phyloP scores from a whole-genome alignment of 2,113 vertebrate genomes.

The Sitta europaea region DNA sequence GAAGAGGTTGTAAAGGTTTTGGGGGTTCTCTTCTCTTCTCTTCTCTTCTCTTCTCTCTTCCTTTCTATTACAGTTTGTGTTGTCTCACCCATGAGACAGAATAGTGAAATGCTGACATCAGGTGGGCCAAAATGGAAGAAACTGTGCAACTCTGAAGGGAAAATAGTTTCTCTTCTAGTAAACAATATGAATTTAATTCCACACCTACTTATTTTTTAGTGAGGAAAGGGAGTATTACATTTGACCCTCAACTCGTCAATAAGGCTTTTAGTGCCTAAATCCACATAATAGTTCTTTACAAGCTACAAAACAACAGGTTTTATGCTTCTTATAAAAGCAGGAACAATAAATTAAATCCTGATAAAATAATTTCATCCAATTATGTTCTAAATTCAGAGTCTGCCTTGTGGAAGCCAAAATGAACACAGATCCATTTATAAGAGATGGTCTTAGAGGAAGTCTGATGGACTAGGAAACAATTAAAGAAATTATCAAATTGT shows the following conservation, averaged over 20 bases:
- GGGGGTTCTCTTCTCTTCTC: neutral
- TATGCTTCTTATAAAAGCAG: neutral
- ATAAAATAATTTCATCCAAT: neutral
- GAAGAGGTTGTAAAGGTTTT: neutral
- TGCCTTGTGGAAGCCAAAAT: neutral
- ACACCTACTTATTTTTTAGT: neutral
- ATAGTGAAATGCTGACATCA: conserved; percentile 51
- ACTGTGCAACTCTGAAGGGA: neutral
- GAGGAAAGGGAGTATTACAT: neutral
- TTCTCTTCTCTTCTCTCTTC: too few relatives aligned
- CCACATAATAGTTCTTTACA: neutral
- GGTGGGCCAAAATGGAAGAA: conserved; percentile 32
- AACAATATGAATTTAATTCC: neutral
- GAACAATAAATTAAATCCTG: neutral
- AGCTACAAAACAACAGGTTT: neutral
- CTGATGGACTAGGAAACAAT: neutral
- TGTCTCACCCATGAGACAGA: neutral
- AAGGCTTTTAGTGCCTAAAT: neutral
- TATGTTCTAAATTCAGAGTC: neutral
- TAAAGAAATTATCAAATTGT: neutral
- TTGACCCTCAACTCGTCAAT: neutral
- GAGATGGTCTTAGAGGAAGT: neutral
- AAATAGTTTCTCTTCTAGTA: neutral
- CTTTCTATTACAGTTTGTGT: neutral
- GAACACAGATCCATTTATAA: neutral